Conservation (phyloP, 2,888 invertebrate genomes). For the Acrocyrtus sp. region DNA sequence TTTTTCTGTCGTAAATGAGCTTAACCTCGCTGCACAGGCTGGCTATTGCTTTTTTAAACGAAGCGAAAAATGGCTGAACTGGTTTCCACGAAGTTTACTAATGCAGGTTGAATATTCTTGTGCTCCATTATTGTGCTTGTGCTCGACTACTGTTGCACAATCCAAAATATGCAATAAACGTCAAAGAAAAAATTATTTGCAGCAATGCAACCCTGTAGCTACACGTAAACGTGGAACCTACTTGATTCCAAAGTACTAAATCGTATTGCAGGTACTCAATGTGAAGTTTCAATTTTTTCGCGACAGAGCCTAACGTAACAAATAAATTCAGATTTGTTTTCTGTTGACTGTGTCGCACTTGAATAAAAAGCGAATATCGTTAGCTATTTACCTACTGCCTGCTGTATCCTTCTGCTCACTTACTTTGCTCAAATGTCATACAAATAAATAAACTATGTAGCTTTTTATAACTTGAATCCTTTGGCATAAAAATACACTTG, state of each 20-base stretch:
- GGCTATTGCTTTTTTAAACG: background rate
- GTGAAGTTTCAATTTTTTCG: background rate
- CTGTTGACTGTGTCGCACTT: too few species aligned
- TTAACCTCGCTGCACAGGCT: background rate
- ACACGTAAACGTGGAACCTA: background rate
- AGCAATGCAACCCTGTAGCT: background rate
- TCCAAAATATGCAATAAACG: background rate
- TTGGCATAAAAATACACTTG: too few species aligned
- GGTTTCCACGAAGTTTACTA: conserved; percentile 42
- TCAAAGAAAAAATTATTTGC: background rate
- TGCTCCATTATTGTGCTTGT: background rate
- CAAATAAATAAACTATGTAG: too few species aligned
- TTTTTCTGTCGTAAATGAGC: background rate
- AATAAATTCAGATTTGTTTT: too few species aligned
- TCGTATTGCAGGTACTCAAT: background rate
- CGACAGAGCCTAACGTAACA: too few species aligned
- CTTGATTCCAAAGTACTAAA: too few species aligned
- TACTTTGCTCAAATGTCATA: too few species aligned
- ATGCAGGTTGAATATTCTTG: conserved; percentile 7
- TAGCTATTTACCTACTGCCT: too few species aligned
- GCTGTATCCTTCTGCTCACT: too few species aligned
- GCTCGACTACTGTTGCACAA: background rate
- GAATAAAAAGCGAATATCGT: too few species aligned
- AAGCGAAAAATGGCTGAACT: conserved; percentile 32
- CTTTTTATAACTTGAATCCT: too few species aligned